These are phyloP conservation scores for Zele albiditarsus DNA, from an alignment of 2,888 invertebrate genomes.

Conservation along the genomic window DNA sequence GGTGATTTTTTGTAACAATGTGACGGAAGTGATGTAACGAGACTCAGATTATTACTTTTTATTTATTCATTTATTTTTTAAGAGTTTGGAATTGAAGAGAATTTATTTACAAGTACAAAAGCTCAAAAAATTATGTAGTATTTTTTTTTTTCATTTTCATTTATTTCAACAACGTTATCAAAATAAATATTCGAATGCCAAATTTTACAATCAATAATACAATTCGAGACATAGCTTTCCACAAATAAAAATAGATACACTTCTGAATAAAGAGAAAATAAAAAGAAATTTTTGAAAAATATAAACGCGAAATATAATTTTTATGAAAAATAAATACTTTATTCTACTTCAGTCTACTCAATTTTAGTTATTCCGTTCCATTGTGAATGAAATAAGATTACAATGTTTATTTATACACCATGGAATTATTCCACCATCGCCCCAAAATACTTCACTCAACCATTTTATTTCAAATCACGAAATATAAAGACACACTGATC, in stretches of 20 bases:
- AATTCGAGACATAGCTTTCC: too few species aligned
- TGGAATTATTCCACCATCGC: conserved; percentile 29
- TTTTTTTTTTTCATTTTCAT: too few species aligned
- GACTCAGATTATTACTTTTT: not conserved
- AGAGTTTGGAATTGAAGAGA: too few species aligned
- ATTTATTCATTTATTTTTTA: too few species aligned
- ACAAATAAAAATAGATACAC: too few species aligned
- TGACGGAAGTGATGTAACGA: not conserved
- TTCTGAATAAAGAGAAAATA: not conserved
- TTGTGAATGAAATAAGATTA: conserved; percentile 42
- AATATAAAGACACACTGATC: not conserved
- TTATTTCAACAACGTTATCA: too few species aligned
- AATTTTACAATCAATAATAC: too few species aligned
- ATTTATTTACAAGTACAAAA: too few species aligned
- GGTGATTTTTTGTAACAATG: not conserved
- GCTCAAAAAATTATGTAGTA: too few species aligned
- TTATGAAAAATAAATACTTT: not conserved
- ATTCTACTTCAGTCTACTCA: too few species aligned
- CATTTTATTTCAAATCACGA: not conserved
- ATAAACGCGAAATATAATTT: not conserved
- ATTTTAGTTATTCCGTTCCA: not conserved
- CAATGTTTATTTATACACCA: conserved; percentile 48
- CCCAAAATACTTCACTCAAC: not conserved
- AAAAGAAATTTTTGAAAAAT: not conserved
- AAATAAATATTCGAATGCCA: too few species aligned